phyloP scores from a whole-genome alignment of 37 sponge, comb jelly and placozoan genomes.

The Amphimedon queenslandica region DNA sequence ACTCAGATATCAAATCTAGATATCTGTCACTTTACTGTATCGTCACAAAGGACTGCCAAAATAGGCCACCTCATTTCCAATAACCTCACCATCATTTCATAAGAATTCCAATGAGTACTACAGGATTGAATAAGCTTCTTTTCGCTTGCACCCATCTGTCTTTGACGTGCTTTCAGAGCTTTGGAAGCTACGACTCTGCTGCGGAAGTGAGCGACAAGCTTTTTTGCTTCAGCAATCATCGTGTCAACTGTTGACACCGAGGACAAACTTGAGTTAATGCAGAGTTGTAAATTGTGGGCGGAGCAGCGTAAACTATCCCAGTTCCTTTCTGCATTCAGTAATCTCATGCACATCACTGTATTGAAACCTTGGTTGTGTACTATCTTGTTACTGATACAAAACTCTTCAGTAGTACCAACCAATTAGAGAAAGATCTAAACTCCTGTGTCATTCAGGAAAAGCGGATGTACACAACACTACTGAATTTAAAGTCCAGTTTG shows the following conservation, averaged over 20 bases:
- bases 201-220: slow-evolving; percentile 19
- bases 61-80: slow-evolving; percentile 22
- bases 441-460: slow-evolving; percentile 12
- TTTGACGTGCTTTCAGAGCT: slow-evolving; percentile 9
- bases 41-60: slow-evolving; percentile 23
- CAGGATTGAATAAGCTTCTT: slow-evolving; percentile 9
- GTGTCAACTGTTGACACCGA: neutral
- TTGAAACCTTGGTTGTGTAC: slow-evolving; percentile 14
- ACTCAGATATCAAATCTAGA: slow-evolving; percentile 7
- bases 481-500: neutral
- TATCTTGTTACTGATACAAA: slow-evolving; percentile 4
- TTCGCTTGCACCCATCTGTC: slow-evolving; percentile 11
- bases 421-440: neutral
- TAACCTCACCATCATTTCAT: neutral
- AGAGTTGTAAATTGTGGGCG: neutral
- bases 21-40: slow-evolving; percentile 11
- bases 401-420: neutral
- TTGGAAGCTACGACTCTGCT: slow-evolving; percentile 12
- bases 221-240: slow-evolving; percentile 6
- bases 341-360: neutral
- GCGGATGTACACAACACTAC: neutral
- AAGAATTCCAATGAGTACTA: slow-evolving; percentile 21
- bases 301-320: slow-evolving; percentile 15
- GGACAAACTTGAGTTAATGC: neutral
- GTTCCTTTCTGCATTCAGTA: neutral